A percentile compares a stretch with the other conserved stretches of the same genome.
Evolutionary conservation across 2,888 invertebrate genomes (phyloP).

Genomic region (Synanthedon vespiformis): DNA sequence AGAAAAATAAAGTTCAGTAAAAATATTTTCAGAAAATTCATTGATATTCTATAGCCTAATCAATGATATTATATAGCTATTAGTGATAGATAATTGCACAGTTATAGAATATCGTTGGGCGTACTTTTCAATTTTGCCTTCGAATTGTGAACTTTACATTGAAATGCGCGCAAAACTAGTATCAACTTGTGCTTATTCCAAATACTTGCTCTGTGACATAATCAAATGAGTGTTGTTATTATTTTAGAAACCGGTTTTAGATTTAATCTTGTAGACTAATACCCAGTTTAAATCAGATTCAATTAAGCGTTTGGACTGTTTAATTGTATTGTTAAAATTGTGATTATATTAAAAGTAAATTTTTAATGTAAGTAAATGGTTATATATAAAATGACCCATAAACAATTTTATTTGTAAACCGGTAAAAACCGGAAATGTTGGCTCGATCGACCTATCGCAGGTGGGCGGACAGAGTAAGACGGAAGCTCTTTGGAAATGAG

Average conservation of each 20-base stretch:
- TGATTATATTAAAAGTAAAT: no score
- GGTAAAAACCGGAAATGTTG: slow-evolving; percentile 52
- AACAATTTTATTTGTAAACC: slow-evolving; percentile 19
- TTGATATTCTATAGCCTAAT: neutral
- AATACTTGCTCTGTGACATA: slow-evolving; percentile 8
- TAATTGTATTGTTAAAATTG: no score
- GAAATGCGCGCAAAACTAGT: slow-evolving; percentile 14
- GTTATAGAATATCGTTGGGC: slow-evolving; percentile 1
- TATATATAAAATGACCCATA: no score
- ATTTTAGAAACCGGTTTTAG: no score
- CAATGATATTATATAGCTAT: no score
- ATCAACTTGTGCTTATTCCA: neutral
- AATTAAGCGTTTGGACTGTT: no score
- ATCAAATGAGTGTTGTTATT: slow-evolving; percentile 1
- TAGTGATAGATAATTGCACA: no score
- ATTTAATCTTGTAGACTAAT: neutral
- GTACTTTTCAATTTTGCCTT: slow-evolving; percentile 8
- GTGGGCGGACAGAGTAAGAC: slow-evolving; percentile 29
- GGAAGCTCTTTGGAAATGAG: neutral
- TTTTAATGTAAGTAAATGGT: no score
- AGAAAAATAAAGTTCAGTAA: no score
- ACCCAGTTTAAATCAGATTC: neutral
- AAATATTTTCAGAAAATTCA: no score
- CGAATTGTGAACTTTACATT: slow-evolving; percentile 29
- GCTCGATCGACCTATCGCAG: slow-evolving; percentile 33